Conservation (phyloP, 2,113 vertebrate genomes). For the Promerops cafer region DNA sequence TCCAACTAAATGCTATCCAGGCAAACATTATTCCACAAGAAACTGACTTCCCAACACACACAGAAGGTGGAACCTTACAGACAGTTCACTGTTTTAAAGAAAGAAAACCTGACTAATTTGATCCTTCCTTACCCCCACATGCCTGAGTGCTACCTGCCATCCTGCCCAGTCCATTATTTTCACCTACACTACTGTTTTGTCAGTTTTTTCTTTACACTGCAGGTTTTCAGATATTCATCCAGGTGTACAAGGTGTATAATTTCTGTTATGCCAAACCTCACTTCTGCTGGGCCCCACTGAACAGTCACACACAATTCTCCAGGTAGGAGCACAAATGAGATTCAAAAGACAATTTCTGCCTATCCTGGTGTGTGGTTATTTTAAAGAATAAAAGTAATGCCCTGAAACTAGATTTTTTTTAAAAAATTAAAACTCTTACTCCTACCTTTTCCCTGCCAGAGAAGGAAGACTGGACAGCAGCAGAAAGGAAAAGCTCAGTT, state of each 20-base stretch:
- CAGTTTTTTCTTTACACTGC: background rate
- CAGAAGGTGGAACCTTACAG: background rate
- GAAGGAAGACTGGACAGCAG: background rate
- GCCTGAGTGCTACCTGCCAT: background rate
- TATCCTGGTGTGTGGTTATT: background rate
- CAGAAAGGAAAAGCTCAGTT: background rate
- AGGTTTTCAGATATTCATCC: background rate
- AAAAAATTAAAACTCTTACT: background rate
- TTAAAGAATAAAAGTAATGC: background rate
- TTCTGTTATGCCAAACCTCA: background rate
- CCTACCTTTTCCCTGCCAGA: background rate
- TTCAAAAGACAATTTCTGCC: background rate
- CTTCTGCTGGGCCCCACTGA: background rate
- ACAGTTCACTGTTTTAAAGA: background rate
- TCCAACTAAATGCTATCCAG: background rate
- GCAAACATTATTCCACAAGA: background rate
- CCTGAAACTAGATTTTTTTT: background rate
- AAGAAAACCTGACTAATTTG: background rate
- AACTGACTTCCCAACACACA: background rate
- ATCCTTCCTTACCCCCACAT: background rate
- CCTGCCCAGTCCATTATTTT: background rate
- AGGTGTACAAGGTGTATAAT: background rate
- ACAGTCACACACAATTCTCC: background rate
- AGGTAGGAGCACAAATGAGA: accelerated
- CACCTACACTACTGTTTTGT: background rate